Base-by-base conservation (phyloP, 2,113 vertebrate genomes). In the Chinchilla lanigera region DNA sequence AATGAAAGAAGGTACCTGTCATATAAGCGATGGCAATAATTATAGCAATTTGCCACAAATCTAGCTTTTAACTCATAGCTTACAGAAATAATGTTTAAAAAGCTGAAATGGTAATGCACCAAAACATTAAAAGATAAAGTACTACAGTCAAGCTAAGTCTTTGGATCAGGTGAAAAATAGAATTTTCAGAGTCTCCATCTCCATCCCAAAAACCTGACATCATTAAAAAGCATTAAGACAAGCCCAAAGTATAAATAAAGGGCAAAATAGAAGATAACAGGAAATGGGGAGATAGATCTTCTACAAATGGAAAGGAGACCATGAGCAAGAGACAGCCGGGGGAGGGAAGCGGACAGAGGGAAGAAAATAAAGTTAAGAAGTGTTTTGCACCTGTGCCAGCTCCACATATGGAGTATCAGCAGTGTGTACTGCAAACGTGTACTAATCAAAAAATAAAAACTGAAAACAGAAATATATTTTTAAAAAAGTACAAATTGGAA, bases 41-140 rank as follows among this genome's bases (percentile, higher is more conserved):
- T 9, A 17, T 5, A 89, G 7, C 35, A 38, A 73, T 47, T 80
- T 88, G 14, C 38, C 60, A 52, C 22, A 91, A 38, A 86, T 75
- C 1, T n/a, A 75, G 4, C 24, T 82, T 86, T 89, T 86, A 95
- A 61, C 20, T 91, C 38, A 38, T 28, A 41, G 58, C 14, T 85
- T 63, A 67, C 33, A 38, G 35, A 92, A 96, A 78, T 56, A 95
- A 71, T 56, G 28, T 61, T 84, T 90, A 50, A 24, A 86, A 96
- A 92, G 33, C 12, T 44, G 20, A 86, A 90, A 10, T 80, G 47
- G 63, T n/a, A 93, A 58, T 28, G 5, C 6, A 63, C 30, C 2
- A 24, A 22, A 81, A 26, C 8, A 35, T 71, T 52, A 26, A 44
- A 86, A 71, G 80, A 52, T 75, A 86, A 96, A 92, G 3, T 67